These are phyloP conservation scores for Phalacrocorax brasilianus DNA, from an alignment of 2,113 vertebrate genomes.

Conservation along the genomic window DNA sequence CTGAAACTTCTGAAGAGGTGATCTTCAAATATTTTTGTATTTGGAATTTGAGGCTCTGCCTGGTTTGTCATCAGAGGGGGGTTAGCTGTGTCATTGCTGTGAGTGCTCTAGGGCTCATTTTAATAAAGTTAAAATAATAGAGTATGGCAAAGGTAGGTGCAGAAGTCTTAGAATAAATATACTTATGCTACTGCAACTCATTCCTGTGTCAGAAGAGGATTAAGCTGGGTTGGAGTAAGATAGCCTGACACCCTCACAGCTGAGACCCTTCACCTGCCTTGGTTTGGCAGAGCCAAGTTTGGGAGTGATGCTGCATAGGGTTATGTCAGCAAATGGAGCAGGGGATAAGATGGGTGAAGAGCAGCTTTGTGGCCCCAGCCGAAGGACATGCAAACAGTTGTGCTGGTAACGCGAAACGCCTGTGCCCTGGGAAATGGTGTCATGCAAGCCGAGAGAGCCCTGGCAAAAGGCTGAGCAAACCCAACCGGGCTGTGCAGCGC, in stretches of 20 bases:
- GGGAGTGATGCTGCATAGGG: rapidly evolving
- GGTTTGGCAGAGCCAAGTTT: neutral
- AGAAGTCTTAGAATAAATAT: neutral
- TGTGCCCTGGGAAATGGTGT: neutral
- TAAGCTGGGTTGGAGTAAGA: neutral
- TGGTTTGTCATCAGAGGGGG: neutral
- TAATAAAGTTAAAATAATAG: neutral
- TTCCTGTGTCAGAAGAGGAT: neutral
- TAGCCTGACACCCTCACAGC: too few relatives aligned
- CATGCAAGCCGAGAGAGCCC: neutral
- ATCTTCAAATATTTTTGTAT: neutral
- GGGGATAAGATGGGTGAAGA: neutral
- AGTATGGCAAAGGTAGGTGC: neutral
- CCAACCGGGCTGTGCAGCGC: neutral
- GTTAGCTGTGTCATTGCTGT: neutral
- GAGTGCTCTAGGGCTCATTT: neutral
- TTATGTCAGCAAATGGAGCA: neutral
- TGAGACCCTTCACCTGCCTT: neutral
- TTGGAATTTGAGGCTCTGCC: neutral
- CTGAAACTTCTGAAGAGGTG: neutral
- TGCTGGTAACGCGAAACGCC: neutral
- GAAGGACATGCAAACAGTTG: rapidly evolving
- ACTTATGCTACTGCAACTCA: neutral
- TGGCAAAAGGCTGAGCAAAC: neutral
- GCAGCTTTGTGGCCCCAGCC: neutral